Evolutionary conservation across 2,797 vertebrate genomes (phyloP).

Genomic region (Cuculus canorus): DNA sequence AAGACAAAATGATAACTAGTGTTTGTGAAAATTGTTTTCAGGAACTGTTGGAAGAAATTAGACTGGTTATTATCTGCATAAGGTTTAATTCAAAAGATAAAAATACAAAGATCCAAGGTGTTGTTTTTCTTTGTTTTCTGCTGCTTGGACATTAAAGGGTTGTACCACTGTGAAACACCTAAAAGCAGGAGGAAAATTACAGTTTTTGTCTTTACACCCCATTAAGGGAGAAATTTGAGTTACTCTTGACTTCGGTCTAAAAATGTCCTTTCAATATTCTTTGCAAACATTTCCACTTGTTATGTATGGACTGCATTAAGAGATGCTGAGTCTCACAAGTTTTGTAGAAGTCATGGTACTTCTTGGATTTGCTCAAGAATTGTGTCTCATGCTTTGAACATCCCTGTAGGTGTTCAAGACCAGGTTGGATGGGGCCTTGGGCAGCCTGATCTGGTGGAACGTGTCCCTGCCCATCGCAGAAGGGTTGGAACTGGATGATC

Average conservation of each 20-base stretch:
- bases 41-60: conserved; percentile 11
- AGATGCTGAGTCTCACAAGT: not conserved
- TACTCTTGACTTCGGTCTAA: not conserved
- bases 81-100: not conserved
- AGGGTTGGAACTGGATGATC: no score
- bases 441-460: no score
- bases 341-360: not conserved
- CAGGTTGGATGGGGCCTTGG: no score
- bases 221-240: not conserved
- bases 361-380: not conserved
- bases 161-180: not conserved
- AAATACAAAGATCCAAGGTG: not conserved
- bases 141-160: not conserved
- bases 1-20: conserved; percentile 8
- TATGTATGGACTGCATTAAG: not conserved
- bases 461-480: no score
- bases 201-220: not conserved
- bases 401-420: no score
- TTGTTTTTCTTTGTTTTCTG: not conserved
- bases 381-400: not conserved
- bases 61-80: not conserved
- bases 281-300: not conserved
- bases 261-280: not conserved
- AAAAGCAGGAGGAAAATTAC: not conserved
- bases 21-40: conserved; percentile 22